Evolutionary conservation across 2,797 vertebrate species (phyloP), one percentile per base, ranked within the genome.

Genomic region (Lophius americanus): DNA sequence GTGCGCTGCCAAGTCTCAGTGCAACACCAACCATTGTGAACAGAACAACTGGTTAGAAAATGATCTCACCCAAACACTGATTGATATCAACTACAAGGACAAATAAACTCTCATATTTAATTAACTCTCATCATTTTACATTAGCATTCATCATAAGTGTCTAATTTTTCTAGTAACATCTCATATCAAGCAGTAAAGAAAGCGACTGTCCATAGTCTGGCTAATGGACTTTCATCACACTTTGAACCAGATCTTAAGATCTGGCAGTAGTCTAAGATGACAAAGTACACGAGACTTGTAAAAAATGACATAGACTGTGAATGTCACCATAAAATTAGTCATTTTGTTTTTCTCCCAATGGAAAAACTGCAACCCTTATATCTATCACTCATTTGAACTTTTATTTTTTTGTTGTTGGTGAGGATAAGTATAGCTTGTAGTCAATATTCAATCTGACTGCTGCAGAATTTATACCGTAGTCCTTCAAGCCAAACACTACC

Each of bases 11-110:
- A 23, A 23, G 51, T 71, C 57, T 39, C 80, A 82, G 73, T 67
- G 56, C 63, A 0, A 64, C 83, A 84, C 76, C 55, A 78, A 83
- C 87, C 83, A 82, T 35, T 0, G 13, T 73, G 81, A 63, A 75
- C 39, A n/a, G n/a, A 71, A 66, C 54, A 55, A 50, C 61, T 42
- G 57, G 13, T 37, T 38, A 44, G 56, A 51, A 14, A 51, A 58
- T 41, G 48, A 67, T 14, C 50, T 73, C 47, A 62, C 58, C 48
- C 47, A 49, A 35, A 62, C 11, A 64, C 44, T 48, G 7, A 14
- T 10, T 71, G 58, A 51, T 9, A 60, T 44, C 51, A 46, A 48
- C 32, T 9, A 60, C 7, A 32, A 38, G 13, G 37, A 65, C 43
- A 47, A 60, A 60, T 43, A 72, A 36, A 47, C 41, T 0, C 47